Percentiles rank a stretch among this genome's conserved stretches.
Evolutionary conservation across 2,888 invertebrate species (phyloP).

Genomic region (Caenorhabditis sinica): DNA sequence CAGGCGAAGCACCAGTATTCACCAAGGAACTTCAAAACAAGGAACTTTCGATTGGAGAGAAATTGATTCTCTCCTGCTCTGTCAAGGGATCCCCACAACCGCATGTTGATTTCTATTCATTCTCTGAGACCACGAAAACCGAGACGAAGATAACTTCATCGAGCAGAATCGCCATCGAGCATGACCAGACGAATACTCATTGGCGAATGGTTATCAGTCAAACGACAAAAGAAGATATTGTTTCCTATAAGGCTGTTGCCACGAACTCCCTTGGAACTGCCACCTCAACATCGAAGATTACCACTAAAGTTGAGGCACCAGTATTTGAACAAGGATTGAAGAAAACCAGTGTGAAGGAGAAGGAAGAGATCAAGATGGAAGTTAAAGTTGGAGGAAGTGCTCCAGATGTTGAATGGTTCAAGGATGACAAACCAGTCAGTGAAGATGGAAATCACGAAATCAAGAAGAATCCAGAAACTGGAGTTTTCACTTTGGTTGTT

Average conservation of each 20-base stretch:
- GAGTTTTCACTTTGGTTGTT: conserved; percentile 83
- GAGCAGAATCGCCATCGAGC: conserved; percentile 76
- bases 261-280: conserved; percentile 87
- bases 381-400: conserved; percentile 92
- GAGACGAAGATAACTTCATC: conserved; percentile 73
- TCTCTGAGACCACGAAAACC: conserved; percentile 69
- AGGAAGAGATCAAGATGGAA: conserved; percentile 85
- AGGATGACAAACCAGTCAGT: conserved; percentile 86
- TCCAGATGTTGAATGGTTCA: conserved; percentile 94
- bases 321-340: conserved; percentile 89
- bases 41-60: conserved; percentile 77
- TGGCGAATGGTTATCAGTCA: conserved; percentile 84
- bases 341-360: conserved; percentile 88
- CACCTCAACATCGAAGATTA: conserved; percentile 78
- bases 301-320: conserved; percentile 83
- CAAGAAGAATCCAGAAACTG: conserved; percentile 86
- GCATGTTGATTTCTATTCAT: conserved; percentile 81
- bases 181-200: conserved; percentile 81
- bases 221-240: conserved; percentile 64
- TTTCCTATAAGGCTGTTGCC: conserved; percentile 87
- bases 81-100: conserved; percentile 82
- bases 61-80: conserved; percentile 82
- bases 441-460: conserved; percentile 85
- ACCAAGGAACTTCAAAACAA: conserved; percentile 81
- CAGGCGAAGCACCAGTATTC: conserved; percentile 81